Percentiles rank a stretch among this genome's conserved stretches.
phyloP scores from a whole-genome alignment of 2,797 vertebrate species.

The Cynopterus sphinx region DNA sequence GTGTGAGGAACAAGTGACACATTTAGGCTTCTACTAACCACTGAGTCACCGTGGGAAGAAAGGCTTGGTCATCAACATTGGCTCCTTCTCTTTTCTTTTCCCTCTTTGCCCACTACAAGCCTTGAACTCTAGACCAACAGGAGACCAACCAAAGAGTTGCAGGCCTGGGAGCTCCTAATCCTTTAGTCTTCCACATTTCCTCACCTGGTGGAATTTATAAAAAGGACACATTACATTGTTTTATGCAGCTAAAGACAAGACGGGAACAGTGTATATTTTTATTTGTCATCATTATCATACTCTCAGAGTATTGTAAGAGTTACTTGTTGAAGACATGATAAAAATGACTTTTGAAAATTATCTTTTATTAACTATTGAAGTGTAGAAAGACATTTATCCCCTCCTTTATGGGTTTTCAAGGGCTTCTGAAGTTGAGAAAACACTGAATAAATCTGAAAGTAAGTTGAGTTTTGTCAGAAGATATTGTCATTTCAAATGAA shows the following conservation, averaged over 20 bases:
- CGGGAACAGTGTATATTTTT: not conserved
- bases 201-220: not conserved
- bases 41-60: not conserved
- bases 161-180: not conserved
- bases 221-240: not conserved
- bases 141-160: not conserved
- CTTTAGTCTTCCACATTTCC: not conserved
- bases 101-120: not conserved
- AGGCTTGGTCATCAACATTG: not conserved
- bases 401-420: slow-evolving; percentile 28
- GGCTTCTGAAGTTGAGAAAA: slow-evolving; percentile 41
- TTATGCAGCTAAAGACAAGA: not conserved
- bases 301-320: not conserved
- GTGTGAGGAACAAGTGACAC: not conserved
- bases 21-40: not conserved
- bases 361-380: slow-evolving; percentile 27
- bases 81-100: not conserved
- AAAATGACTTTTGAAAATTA: not conserved
- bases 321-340: not conserved
- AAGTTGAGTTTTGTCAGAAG: slow-evolving; percentile 55
- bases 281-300: not conserved
- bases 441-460: slow-evolving; percentile 55
- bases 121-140: not conserved
- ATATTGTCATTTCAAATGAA: slow-evolving; percentile 34
- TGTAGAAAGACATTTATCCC: not conserved